Evolutionary conservation across 2,888 invertebrate genomes (phyloP).

Genomic region (Platycnemis pennipes): DNA sequence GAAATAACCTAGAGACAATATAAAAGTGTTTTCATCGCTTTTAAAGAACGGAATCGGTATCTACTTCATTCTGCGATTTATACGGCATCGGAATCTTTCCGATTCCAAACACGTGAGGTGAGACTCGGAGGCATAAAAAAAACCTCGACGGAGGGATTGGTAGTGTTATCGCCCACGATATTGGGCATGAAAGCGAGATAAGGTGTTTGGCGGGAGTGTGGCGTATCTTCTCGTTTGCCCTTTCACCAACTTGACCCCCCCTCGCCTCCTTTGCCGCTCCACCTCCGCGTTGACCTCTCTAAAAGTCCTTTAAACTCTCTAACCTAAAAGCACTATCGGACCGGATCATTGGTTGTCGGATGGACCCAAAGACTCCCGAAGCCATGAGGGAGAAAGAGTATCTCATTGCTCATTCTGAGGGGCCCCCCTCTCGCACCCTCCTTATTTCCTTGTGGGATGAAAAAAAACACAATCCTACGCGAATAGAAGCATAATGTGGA

Average conservation of each 20-base stretch:
- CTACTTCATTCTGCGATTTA: background rate
- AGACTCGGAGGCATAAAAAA: background rate
- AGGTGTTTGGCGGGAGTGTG: background rate
- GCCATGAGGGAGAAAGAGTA: background rate
- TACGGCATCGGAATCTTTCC: background rate
- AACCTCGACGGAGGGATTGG: background rate
- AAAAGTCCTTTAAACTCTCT: constrained; percentile 11
- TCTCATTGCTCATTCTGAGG: constrained; percentile 16
- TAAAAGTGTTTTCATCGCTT: background rate
- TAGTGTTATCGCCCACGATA: constrained; percentile 14
- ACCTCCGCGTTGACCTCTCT: background rate
- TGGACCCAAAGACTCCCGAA: background rate
- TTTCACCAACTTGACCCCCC: background rate
- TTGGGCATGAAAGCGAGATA: constrained; percentile 31
- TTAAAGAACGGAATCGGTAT: background rate
- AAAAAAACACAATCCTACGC: constrained; percentile 7
- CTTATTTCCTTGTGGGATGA: constrained; percentile 9
- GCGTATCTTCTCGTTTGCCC: background rate
- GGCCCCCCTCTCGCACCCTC: background rate
- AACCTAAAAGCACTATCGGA: constrained; percentile 40
- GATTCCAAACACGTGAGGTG: constrained; percentile 3
- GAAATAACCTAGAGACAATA: background rate
- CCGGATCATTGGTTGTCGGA: constrained; percentile 11
- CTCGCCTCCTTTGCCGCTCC: background rate
- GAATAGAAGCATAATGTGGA: constrained; percentile 28